These are phyloP conservation scores for Brachyistius frenatus DNA, from an alignment of 2,113 vertebrate species.

Conservation along the genomic window DNA sequence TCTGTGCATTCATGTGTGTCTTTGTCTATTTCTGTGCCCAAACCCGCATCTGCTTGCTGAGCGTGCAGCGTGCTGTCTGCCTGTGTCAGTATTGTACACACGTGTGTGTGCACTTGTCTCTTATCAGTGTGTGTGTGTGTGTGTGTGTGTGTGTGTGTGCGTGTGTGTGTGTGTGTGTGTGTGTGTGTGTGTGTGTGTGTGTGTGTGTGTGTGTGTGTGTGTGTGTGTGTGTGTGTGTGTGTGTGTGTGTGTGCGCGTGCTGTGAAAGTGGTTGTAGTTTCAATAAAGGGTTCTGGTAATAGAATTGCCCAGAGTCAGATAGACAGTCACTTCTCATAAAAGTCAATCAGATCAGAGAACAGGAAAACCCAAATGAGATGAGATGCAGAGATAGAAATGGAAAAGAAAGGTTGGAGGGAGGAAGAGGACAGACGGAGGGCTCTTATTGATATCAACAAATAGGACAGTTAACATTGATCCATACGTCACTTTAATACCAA, in stretches of 20 bases:
- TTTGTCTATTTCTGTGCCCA: not conserved
- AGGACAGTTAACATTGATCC: not conserved
- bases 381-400: not conserved
- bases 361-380: slow-evolving; percentile 16
- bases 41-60: slow-evolving; percentile 12
- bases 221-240: not conserved
- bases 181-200: slow-evolving; percentile 17
- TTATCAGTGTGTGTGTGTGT: slow-evolving; percentile 24
- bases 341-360: slow-evolving; percentile 45
- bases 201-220: slow-evolving; percentile 12
- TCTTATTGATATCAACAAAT: not conserved
- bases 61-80: slow-evolving; percentile 3
- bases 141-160: slow-evolving; percentile 9
- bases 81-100: slow-evolving; percentile 4
- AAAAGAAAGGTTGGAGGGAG: not conserved
- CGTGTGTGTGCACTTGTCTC: not conserved
- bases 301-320: slow-evolving; percentile 58
- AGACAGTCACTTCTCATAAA: slow-evolving; percentile 68
- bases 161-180: not conserved
- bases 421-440: not conserved
- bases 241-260: slow-evolving; percentile 13
- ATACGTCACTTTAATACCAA: not conserved
- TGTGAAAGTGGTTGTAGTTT: slow-evolving; percentile 52
- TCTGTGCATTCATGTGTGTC: not conserved
- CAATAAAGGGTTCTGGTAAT: slow-evolving; percentile 61